These are phyloP conservation scores for Callyntrura guangdongensis DNA, from an alignment of 2,888 invertebrate species.

Conservation along the genomic window DNA sequence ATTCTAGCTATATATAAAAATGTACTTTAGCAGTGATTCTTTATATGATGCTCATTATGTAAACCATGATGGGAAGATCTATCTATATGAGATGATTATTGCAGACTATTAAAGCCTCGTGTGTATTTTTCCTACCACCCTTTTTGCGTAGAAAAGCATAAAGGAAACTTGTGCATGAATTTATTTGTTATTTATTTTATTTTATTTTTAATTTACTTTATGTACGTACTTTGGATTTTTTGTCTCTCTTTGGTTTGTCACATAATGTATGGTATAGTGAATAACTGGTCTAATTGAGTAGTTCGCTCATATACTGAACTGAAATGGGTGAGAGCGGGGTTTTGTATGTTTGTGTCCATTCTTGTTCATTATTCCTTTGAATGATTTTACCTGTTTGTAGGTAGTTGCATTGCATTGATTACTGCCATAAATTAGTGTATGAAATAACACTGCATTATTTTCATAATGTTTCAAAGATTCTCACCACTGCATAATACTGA, in stretches of 20 bases:
- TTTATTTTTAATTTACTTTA: conserved; percentile 38
- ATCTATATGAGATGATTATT: conserved; percentile 80
- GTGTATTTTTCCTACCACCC: conserved; percentile 81
- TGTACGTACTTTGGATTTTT: conserved; percentile 45
- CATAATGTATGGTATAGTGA: conserved; percentile 65
- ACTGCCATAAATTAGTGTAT: conserved; percentile 54
- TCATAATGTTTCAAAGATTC: conserved; percentile 38
- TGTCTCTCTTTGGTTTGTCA: conserved; percentile 71
- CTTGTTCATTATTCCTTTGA: conserved; percentile 48
- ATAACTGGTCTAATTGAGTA: conserved; percentile 56
- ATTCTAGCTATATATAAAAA: conserved; percentile 75
- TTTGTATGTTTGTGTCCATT: conserved; percentile 52
- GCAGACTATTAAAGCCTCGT: conserved; percentile 82
- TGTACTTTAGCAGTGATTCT: conserved; percentile 80
- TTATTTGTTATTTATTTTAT: conserved; percentile 67
- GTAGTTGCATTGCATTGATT: conserved; percentile 64
- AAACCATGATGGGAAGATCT: conserved; percentile 80
- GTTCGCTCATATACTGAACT: conserved; percentile 56
- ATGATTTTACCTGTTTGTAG: conserved; percentile 43
- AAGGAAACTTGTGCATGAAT: conserved; percentile 74
- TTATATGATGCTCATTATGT: conserved; percentile 81
- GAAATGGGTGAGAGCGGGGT: conserved; percentile 50
- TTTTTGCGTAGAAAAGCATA: conserved; percentile 79
- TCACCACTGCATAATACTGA: conserved; percentile 69
- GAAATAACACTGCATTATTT: conserved; percentile 71